Evolutionary conservation across 1,140 invertebrate species (phyloP).

Genomic region (Aphelenchoides avenae): DNA sequence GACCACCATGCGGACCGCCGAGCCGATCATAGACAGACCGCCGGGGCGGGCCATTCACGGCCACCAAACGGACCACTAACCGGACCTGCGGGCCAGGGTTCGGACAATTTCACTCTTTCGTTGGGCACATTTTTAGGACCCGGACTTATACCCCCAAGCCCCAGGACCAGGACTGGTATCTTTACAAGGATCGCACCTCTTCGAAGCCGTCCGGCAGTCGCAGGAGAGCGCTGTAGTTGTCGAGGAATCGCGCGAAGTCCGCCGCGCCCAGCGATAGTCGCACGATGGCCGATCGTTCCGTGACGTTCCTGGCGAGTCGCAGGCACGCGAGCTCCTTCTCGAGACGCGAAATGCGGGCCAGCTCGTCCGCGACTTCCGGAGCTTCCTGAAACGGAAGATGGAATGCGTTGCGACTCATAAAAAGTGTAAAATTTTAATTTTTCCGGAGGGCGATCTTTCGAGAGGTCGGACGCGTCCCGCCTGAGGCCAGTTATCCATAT

Average conservation of each 20-base stretch:
- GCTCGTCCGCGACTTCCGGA: constrained; percentile 13
- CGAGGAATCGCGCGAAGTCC: constrained; percentile 10
- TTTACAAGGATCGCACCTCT: constrained; percentile 7
- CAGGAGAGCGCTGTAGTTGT: constrained; percentile 16
- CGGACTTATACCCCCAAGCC: background rate
- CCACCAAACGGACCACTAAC: background rate
- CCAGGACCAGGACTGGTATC: background rate
- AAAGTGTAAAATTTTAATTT: too few species aligned
- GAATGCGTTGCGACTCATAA: too few species aligned
- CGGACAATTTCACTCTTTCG: background rate
- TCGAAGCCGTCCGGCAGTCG: constrained; percentile 13
- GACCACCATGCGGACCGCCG: too few species aligned
- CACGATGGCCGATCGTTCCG: constrained; percentile 12
- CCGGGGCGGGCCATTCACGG: background rate
- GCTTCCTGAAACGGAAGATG: constrained; percentile 17
- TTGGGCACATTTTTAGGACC: background rate
- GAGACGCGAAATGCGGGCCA: constrained; percentile 12
- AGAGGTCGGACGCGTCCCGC: too few species aligned
- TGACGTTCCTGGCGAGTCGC: constrained; percentile 26
- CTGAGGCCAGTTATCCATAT: too few species aligned
- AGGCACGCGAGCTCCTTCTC: constrained; percentile 16
- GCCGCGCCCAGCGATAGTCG: constrained; percentile 16
- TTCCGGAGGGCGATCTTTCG: too few species aligned
- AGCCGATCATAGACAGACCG: too few species aligned
- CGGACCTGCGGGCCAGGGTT: background rate